Conservation (phyloP, 2,797 vertebrate species). For the Muscicapa comitata region DNA sequence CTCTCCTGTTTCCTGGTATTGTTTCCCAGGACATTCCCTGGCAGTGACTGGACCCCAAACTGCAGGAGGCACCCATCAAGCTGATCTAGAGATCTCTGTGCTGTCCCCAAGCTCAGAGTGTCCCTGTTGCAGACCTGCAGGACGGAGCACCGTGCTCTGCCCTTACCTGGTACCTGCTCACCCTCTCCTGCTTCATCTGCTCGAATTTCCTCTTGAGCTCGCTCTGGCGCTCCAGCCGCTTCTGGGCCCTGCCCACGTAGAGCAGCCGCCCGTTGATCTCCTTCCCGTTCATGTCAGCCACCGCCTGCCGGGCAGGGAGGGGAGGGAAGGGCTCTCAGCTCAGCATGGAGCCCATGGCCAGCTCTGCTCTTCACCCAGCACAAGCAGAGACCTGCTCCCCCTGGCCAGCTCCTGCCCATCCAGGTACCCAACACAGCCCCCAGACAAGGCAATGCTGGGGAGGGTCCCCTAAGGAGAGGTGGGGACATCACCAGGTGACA, state of each 20-base stretch:
- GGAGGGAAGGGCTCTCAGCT: neutral
- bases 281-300: constrained; percentile 92
- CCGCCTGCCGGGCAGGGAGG: constrained; percentile 77
- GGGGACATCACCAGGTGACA: neutral
- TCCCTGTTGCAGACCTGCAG: accelerated
- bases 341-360: accelerated
- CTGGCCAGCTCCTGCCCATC: neutral
- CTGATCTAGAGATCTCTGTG: neutral
- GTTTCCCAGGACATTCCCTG: neutral
- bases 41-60: neutral
- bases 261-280: constrained; percentile 86
- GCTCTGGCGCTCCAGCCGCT: constrained; percentile 89
- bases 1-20: neutral
- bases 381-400: neutral
- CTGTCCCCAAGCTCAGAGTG: accelerated
- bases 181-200: constrained; percentile 91
- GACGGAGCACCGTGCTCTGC: neutral
- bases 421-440: neutral
- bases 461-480: neutral
- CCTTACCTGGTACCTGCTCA: constrained; percentile 91
- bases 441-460: accelerated
- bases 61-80: neutral
- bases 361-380: neutral
- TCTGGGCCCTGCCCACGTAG: constrained; percentile 94
- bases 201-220: constrained; percentile 94